Base-by-base conservation (phyloP, 2,888 invertebrate genomes). In the Argyresthia goedartella region DNA sequence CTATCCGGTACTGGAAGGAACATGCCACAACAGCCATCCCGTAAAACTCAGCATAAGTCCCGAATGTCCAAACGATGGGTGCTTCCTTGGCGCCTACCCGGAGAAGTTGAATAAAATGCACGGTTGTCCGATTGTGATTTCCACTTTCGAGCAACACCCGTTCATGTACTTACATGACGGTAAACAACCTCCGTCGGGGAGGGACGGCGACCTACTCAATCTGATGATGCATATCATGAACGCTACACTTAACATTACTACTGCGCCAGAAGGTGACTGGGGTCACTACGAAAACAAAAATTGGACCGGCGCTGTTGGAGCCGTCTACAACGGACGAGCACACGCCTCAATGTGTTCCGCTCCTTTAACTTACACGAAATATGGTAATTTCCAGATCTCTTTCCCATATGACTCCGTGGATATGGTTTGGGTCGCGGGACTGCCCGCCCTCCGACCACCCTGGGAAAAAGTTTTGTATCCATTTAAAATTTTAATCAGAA, bases 221-320 rank as follows among this genome's bases (percentile, higher is more conserved):
- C 58, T 74, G 1, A 57, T 71, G 4, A 63, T 65, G 3, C 55
- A 62, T 10, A 60, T 65, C 53, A 58, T 79, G 13, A 79, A 79
- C 44, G 77, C 74, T 3, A 66, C 71, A 0, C 59, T 78, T n/a
- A 50, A 58, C 11, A 57, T 78, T 6, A 64, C 54, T 53, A 62
- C 61, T 36, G 71, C 76, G 0, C 33, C 44, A 1, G 60, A 59
- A 4, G 66, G 64, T 1, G 51, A 53, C 7, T 66, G 64, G 59
- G 76, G 76, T 2, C 57, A 58, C 34, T 73, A 59, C 52, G 54
- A 57, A 53, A 59, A 71, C 55, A 64, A 65, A 36, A 74, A 68
- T 55, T 77, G 78, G 78, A 75, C 77, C n/a, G 77, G 78, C 1
- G 71, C 74, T 8, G 58, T 78, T 10, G 77, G 77, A 1, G 74